These are phyloP conservation scores for Paramormyrops hopkinsi DNA, from an alignment of 2,797 vertebrate species.

Conservation along the genomic window DNA sequence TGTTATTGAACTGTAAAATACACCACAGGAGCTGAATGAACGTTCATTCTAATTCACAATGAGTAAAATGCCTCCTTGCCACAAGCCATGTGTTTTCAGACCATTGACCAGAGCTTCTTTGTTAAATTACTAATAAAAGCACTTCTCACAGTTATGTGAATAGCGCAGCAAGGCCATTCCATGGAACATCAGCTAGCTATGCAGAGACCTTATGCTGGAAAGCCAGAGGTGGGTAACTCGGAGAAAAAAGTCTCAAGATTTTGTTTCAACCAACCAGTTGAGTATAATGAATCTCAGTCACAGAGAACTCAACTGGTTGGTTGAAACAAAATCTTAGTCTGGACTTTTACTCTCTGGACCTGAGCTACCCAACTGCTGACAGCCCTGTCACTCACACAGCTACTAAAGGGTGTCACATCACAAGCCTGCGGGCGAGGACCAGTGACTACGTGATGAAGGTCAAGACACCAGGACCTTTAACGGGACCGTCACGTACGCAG, in stretches of 20 bases:
- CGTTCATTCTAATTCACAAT: neutral
- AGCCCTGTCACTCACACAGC: neutral
- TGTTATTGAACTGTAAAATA: neutral
- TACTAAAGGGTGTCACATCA: neutral
- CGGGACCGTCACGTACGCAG: slow-evolving; percentile 23
- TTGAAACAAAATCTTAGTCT: neutral
- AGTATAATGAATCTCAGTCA: neutral
- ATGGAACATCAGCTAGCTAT: neutral
- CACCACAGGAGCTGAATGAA: neutral
- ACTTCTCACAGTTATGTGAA: slow-evolving; percentile 11
- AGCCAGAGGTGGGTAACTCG: neutral
- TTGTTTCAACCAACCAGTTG: neutral
- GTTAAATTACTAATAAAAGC: slow-evolving; percentile 3
- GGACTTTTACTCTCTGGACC: neutral
- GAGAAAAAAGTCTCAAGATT: neutral
- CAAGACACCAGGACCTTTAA: neutral
- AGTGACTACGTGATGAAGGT: neutral
- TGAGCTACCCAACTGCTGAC: neutral
- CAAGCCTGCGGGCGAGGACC: neutral
- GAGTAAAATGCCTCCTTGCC: neutral
- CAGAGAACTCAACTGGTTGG: neutral
- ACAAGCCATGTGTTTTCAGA: neutral
- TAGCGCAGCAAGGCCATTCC: neutral
- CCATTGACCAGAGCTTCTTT: neutral
- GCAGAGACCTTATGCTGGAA: neutral